Base-by-base conservation (phyloP, 2,113 vertebrate genomes). In the Pollimyrus isidori region DNA sequence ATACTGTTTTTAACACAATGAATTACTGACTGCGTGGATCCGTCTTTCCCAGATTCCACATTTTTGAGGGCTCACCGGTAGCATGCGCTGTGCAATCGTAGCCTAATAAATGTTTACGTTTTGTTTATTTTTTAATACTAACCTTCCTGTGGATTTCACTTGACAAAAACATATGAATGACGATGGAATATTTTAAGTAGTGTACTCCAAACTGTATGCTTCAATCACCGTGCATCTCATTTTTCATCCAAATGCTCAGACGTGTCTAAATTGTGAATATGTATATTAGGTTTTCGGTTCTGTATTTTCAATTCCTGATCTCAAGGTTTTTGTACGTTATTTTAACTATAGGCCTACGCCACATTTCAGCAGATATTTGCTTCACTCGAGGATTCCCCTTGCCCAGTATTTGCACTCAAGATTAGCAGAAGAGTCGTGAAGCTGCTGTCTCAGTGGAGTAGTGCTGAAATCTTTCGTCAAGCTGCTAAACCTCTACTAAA, bases 381-480 rank as follows among this genome's bases (percentile, higher is more conserved):
- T 92, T 90, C 91, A 86, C 92, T 35, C 89, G 92, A 91, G 92
- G 91, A 92, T 91, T 93, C 88, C 89, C 92, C 53, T 13, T 10
- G 35, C 90, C 91, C 92, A 91, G 92, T 91, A 92, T 92, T 94
- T 85, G 93, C 89, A 93, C 92, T 92, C 91, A 91, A 92, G 92
- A 48, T 90, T 85, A 94, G 90, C 91, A 89, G 86, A 76, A 90
- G 93, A 97, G 95, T 96, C 94, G 97, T 97, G 96, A 98, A 98
- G 93, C 98, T 98, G 97, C 96, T 98, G 96, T 98, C 97, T 96
- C 96, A 97, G 97, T 98, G 97, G 98, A 97, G 97, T 7, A 97
- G 97, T 95, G 96, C 97, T 91, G 97, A 98, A 94, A 92, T 94
- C 91, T 92, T 95, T 88, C 96, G 95, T 94, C 95, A 95, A 88